Base-by-base conservation (phyloP, 2,113 vertebrate species). In the Accipiter virgatus region DNA sequence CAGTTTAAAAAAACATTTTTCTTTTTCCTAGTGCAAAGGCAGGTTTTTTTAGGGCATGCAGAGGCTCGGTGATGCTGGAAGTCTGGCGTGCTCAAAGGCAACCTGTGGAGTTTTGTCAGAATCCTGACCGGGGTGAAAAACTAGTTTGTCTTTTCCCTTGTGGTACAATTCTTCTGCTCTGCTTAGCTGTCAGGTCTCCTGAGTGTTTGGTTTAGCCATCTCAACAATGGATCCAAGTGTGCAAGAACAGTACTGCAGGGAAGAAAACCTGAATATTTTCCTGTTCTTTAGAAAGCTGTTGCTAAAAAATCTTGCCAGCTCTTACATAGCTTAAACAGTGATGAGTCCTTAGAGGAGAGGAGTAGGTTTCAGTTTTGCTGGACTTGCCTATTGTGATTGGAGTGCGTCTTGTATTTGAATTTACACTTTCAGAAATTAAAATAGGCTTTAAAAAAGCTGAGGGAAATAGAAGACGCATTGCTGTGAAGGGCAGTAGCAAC, bases 151-250 rank as follows among this genome's bases (percentile, higher is more conserved):
- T 95, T 94, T 93, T 97, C 94, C 96, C 95, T 95, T 90, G 96
- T 95, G 94, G 84, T 95, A 47, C 72, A 86, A 93, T 95, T 96
- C 94, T 98, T 98, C 97, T 95, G 68, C 96, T 98, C 97, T 25
- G 56, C 23, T 98, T 98, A 95, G 72, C 97, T 97, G 97, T 98
- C 98, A 98, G 90, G 70, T 96, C 97, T 91, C 73, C 88, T 98
- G 96, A 98, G 91, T 0, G 7, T 88, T 81, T 34, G 63, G 29
- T 59, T 93, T 95, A 96, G 83, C 85, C 14, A 20, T n/a, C 85
- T 80, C 89, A 95, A 97, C 95, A 97, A 92, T 88, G 92, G 92
- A 95, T 91, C 91, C 16, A 34, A 84, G 53, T 25, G 45, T 6
- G 2, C 50, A 26, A 65, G 58, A 34, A 3, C 42, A 55, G 13